phyloP scores from a whole-genome alignment of 2,888 invertebrate species.

The Entomobrya multifasciata region DNA sequence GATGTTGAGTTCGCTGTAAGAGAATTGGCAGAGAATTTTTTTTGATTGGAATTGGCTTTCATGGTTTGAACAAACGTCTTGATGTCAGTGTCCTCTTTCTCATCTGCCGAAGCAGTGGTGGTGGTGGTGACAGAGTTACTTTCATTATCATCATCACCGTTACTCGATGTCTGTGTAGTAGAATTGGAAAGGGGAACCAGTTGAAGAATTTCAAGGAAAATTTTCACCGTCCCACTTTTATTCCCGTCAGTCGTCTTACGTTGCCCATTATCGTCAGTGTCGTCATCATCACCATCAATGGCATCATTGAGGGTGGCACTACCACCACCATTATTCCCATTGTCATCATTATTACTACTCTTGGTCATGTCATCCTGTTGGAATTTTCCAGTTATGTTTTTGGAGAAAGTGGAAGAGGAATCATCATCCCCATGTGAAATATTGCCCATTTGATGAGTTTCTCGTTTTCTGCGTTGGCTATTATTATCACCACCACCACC shows the following conservation, averaged over 20 bases:
- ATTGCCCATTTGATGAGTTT: constrained; percentile 64
- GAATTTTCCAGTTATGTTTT: constrained; percentile 39
- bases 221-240: constrained; percentile 68
- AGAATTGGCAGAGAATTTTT: constrained; percentile 43
- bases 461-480: constrained; percentile 49
- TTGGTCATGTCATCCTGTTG: constrained; percentile 54
- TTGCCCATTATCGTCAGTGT: constrained; percentile 30
- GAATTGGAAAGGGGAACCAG: constrained; percentile 67
- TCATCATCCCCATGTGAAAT: constrained; percentile 55
- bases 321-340: constrained; percentile 24
- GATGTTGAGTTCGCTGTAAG: constrained; percentile 7
- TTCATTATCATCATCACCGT: constrained; percentile 21
- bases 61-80: constrained; percentile 48
- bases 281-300: constrained; percentile 28
- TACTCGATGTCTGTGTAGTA: not conserved
- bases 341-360: constrained; percentile 25
- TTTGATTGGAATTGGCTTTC: constrained; percentile 70
- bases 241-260: constrained; percentile 25
- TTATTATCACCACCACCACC: not conserved
- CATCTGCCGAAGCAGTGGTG: constrained; percentile 23
- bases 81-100: constrained; percentile 32
- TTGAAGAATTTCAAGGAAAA: constrained; percentile 72
- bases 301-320: not conserved
- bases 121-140: constrained; percentile 8
- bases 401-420: constrained; percentile 32